Evolutionary conservation across 2,888 invertebrate genomes (phyloP).

Genomic region (Ichneumon xanthorius): DNA sequence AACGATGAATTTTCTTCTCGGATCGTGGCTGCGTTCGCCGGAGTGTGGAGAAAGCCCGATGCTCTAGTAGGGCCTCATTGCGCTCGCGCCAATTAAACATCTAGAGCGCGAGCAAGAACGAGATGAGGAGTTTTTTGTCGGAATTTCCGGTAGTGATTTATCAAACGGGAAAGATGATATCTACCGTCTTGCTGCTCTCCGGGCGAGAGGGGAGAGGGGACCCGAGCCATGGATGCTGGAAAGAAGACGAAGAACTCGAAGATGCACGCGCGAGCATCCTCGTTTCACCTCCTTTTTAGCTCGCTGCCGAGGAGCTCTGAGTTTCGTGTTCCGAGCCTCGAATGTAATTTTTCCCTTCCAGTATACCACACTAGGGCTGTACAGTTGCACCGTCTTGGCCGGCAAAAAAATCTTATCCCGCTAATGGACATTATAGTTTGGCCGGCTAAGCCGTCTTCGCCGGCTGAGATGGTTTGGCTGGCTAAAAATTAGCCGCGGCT

Average conservation of each 20-base stretch:
- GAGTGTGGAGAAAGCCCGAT: conserved; percentile 9
- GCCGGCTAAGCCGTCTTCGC: no score
- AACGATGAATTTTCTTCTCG: conserved; percentile 9
- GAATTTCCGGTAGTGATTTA: conserved; percentile 84
- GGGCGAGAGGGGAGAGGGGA: conserved; percentile 74
- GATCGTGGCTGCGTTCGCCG: not conserved
- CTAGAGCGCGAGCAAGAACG: conserved; percentile 78
- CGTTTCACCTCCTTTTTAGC: not conserved
- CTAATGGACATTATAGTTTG: no score
- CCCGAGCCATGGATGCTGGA: conserved; percentile 66
- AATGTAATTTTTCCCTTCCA: conserved; percentile 39
- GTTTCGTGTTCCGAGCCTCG: not conserved
- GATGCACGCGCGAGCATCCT: conserved; percentile 30
- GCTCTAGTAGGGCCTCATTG: conserved; percentile 52
- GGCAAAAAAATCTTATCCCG: no score
- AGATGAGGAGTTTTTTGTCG: conserved; percentile 78
- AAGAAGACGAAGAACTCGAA: conserved; percentile 57
- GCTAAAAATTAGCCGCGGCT: no score
- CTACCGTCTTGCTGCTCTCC: conserved; percentile 68
- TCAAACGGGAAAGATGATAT: conserved; percentile 83
- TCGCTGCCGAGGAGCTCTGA: not conserved
- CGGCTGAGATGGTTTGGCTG: no score
- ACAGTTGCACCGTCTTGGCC: no score
- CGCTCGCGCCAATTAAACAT: conserved; percentile 80
- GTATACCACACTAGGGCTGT: no score